These are phyloP conservation scores for Erynnis tages DNA, from an alignment of 2,888 invertebrate species.

Conservation along the genomic window DNA sequence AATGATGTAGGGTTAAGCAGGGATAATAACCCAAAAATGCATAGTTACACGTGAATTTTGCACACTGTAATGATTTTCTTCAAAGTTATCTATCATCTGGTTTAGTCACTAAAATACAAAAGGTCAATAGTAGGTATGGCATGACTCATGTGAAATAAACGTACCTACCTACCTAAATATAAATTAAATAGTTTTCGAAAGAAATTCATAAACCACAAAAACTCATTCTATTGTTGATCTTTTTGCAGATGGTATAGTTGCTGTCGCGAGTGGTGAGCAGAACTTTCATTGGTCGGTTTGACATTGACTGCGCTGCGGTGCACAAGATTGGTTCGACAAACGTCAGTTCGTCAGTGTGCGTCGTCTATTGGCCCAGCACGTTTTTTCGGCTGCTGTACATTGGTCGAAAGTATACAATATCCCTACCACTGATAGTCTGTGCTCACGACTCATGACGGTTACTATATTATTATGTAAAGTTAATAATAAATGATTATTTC, in stretches of 20 bases:
- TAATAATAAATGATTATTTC: no score
- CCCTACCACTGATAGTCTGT: no score
- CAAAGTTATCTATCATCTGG: neutral
- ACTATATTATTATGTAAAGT: no score
- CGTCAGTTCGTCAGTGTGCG: no score
- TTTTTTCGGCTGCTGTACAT: no score
- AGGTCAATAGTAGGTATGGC: neutral
- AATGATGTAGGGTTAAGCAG: conserved; percentile 7
- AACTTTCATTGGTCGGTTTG: no score
- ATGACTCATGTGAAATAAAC: neutral
- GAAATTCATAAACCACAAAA: neutral
- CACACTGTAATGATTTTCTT: neutral
- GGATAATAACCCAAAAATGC: no score
- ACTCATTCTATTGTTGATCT: neutral
- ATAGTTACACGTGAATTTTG: neutral
- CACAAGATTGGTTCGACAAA: no score
- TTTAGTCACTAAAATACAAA: neutral
- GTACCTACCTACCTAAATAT: neutral
- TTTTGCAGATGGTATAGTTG: neutral
- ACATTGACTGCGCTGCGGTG: no score
- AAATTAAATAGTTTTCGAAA: neutral
- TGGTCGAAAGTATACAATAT: no score
- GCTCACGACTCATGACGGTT: no score
- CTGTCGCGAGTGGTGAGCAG: neutral
- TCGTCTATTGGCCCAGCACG: no score